phyloP scores from a whole-genome alignment of 1,140 invertebrate species.

The Chlorops oryzae region DNA sequence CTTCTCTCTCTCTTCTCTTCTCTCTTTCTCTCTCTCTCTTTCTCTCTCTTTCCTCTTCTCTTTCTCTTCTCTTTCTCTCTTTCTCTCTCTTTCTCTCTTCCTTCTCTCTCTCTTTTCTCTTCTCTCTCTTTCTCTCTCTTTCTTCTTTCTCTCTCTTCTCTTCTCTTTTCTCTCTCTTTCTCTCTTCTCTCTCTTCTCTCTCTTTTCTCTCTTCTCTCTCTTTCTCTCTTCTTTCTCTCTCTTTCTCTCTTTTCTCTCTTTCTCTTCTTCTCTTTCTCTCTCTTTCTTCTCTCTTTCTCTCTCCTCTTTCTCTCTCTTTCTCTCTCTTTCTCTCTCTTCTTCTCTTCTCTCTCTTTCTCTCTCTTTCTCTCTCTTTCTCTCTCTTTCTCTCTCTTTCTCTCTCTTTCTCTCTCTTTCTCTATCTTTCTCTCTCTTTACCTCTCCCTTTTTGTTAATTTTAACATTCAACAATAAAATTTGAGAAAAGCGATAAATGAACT shows the following conservation, averaged over 20 bases:
- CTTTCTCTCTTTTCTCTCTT: neutral
- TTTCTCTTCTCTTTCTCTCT: neutral
- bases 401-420: neutral
- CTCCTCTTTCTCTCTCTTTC: neutral
- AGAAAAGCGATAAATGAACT: too few species aligned
- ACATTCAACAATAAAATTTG: too few species aligned
- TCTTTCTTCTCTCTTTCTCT: neutral
- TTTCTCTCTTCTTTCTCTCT: neutral
- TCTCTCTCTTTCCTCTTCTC: neutral
- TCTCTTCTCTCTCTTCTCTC: neutral
- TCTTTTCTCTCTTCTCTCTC: neutral
- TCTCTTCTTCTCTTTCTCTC: neutral
- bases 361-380: neutral
- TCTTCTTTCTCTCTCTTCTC: neutral
- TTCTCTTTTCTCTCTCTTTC: neutral
- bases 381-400: neutral
- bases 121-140: neutral
- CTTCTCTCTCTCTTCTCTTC: too few species aligned
- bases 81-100: neutral
- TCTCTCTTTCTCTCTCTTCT: neutral
- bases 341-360: neutral
- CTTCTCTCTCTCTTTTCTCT: neutral
- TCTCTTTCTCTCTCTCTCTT: neutral
- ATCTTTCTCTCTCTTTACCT: neutral
- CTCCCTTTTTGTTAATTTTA: neutral